These are phyloP conservation scores for Himalopsyche anomala DNA, from an alignment of 2,888 invertebrate genomes.

Conservation along the genomic window DNA sequence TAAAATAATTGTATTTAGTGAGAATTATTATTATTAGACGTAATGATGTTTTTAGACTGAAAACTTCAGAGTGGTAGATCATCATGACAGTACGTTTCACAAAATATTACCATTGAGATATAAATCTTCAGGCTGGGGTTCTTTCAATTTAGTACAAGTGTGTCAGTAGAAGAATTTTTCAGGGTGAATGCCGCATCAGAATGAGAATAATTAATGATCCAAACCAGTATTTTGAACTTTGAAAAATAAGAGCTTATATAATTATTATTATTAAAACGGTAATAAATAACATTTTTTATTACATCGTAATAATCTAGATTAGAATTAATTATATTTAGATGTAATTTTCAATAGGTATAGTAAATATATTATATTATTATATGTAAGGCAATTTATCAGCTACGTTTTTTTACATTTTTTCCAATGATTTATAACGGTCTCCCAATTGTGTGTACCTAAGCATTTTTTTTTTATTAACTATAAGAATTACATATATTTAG, in stretches of 20 bases:
- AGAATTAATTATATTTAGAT: slow-evolving; percentile 61
- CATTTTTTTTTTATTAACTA: slow-evolving; percentile 28
- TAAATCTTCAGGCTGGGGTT: not conserved
- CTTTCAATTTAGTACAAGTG: slow-evolving; percentile 34
- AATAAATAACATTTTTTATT: slow-evolving; percentile 64
- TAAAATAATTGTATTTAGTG: slow-evolving; percentile 46
- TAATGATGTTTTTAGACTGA: slow-evolving; percentile 44
- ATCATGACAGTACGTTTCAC: not conserved
- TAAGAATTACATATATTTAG: slow-evolving; percentile 49
- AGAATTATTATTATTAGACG: slow-evolving; percentile 43
- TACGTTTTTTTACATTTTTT: slow-evolving; percentile 50
- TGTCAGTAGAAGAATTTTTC: slow-evolving; percentile 45
- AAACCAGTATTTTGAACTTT: slow-evolving; percentile 65
- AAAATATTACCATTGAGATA: slow-evolving; percentile 5
- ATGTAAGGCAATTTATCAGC: slow-evolving; percentile 48
- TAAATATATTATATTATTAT: slow-evolving; percentile 54
- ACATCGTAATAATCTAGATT: slow-evolving; percentile 63
- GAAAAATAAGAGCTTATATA: slow-evolving; percentile 65
- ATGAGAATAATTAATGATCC: slow-evolving; percentile 58
- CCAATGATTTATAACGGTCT: slow-evolving; percentile 34
- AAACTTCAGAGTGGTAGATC: slow-evolving; percentile 42
- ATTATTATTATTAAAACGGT: slow-evolving; percentile 58
- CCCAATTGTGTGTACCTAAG: slow-evolving; percentile 36
- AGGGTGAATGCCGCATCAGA: slow-evolving; percentile 57
- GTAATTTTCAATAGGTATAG: slow-evolving; percentile 61